Base-by-base conservation (phyloP, 2,797 vertebrate genomes). In the Anas bahamensis region DNA sequence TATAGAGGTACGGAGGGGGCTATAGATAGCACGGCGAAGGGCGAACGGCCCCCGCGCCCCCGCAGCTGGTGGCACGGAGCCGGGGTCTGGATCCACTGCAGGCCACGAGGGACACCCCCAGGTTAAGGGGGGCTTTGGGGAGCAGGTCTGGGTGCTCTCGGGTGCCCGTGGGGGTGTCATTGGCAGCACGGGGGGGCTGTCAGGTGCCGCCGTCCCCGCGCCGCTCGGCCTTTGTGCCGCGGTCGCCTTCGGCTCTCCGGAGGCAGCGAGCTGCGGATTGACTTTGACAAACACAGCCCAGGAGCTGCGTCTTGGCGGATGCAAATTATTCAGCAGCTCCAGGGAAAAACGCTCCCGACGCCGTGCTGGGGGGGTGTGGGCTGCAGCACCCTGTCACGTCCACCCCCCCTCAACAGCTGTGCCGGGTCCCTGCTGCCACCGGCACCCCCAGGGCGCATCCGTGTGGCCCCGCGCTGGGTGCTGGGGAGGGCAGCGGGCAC, bases 281-380 rank as follows among this genome's bases (percentile, higher is more conserved):
- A 14, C 85, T 82, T 39, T 86, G 92, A 88, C 96, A 75, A 93
- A 73, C 90, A 1, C 53, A 16, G 90, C 92, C 81, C 90, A 26
- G 83, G 24, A 87, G 77, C 93, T 60, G 94, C 84, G 18, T 37
- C 82, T 75, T 11, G 78, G 84, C 4, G 66, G 86, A 90, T 93
- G 92, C 89, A 64, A 93, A 95, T 93, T 53, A 73, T 93, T 9
- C 94, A 78, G 68, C 90, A 52, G 86, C 92, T 95, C 88, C 5
- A 8, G 92, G 92, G 22, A 73, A 35, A 88, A 88, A 53, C 5
- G 29, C 74, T 76, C 68, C 73, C 15, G 76, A 76, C 85, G 79
- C 87, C 22, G 1, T 0, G 1, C 16, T 5, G 31, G 11, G 19
- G 37, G 55, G 42, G 42, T 24, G 29, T 4, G 22, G 44, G n/a